These are phyloP conservation scores for Thunnus maccoyii DNA, from an alignment of 2,113 vertebrate species.

Conservation along the genomic window DNA sequence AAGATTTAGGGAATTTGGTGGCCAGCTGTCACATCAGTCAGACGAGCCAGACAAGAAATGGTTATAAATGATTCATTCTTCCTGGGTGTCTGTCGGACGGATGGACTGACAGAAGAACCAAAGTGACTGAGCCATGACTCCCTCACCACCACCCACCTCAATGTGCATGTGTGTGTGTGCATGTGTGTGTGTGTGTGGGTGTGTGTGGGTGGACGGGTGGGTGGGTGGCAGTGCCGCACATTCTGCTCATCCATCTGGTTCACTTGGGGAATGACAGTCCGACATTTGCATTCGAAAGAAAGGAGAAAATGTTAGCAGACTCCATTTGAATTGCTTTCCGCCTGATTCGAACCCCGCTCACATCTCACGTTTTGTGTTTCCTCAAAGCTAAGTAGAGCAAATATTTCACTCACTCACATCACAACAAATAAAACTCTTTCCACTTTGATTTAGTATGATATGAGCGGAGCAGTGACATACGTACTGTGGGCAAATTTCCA, in stretches of 20 bases:
- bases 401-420: conserved; percentile 61
- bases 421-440: conserved; percentile 58
- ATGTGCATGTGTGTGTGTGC: conserved; percentile 11
- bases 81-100: conserved; percentile 61
- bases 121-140: conserved; percentile 58
- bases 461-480: conserved; percentile 50
- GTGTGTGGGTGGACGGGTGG: conserved; percentile 23
- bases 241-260: conserved; percentile 81
- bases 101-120: conserved; percentile 48
- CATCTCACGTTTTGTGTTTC: conserved; percentile 28
- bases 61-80: conserved; percentile 80
- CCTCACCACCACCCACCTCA: conserved; percentile 12
- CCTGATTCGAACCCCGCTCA: conserved; percentile 54
- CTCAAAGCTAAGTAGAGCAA: conserved; percentile 40
- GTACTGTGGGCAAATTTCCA: conserved; percentile 48
- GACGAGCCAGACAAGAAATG: conserved; percentile 67
- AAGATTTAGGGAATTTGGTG: conserved; percentile 73
- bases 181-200: conserved; percentile 11
- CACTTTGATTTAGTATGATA: conserved; percentile 58
- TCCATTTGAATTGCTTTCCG: conserved; percentile 51
- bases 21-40: conserved; percentile 77
- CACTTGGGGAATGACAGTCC: conserved; percentile 66
- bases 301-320: conserved; percentile 49
- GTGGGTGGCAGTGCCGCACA: conserved; percentile 61
- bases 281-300: conserved; percentile 77